phyloP scores from a whole-genome alignment of 2,797 vertebrate species.

The Tokudaia muenninki region DNA sequence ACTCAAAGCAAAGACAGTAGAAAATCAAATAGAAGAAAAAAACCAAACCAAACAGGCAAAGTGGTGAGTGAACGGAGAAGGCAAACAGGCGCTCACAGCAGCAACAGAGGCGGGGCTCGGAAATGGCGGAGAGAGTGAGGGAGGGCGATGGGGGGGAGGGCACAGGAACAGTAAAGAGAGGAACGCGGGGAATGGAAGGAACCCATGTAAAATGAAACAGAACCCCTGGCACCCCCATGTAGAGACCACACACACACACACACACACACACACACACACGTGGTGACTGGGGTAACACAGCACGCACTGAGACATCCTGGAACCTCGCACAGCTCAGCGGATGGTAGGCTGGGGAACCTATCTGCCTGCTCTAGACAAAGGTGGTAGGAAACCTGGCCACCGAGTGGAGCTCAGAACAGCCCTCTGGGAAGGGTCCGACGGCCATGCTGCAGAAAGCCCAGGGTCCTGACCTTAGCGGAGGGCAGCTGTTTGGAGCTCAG shows the following conservation, averaged over 20 bases:
- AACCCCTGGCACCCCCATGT: constrained; percentile 33
- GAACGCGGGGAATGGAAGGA: neutral
- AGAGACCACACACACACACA: neutral
- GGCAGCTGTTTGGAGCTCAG: constrained; percentile 74
- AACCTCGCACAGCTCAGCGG: constrained; percentile 69
- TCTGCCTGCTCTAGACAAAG: constrained; percentile 40
- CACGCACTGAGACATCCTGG: constrained; percentile 69
- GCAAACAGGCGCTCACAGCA: constrained; percentile 45
- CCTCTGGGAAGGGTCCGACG: constrained; percentile 57
- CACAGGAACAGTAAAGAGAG: neutral
- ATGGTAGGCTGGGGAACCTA: neutral
- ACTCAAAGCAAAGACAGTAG: constrained; percentile 30
- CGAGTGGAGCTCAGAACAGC: neutral
- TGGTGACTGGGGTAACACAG: constrained; percentile 48
- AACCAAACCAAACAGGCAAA: constrained; percentile 10
- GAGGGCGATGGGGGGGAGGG: neutral
- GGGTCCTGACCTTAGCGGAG: constrained; percentile 69
- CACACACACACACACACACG: neutral
- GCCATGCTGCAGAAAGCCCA: neutral
- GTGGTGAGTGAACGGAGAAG: constrained; percentile 34
- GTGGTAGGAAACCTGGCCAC: constrained; percentile 37
- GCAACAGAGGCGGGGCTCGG: neutral
- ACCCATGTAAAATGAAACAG: constrained; percentile 56
- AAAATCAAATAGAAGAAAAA: neutral
- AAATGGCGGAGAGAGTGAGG: neutral